phyloP scores from a whole-genome alignment of 2,888 invertebrate genomes.

The Andrena praecox region DNA sequence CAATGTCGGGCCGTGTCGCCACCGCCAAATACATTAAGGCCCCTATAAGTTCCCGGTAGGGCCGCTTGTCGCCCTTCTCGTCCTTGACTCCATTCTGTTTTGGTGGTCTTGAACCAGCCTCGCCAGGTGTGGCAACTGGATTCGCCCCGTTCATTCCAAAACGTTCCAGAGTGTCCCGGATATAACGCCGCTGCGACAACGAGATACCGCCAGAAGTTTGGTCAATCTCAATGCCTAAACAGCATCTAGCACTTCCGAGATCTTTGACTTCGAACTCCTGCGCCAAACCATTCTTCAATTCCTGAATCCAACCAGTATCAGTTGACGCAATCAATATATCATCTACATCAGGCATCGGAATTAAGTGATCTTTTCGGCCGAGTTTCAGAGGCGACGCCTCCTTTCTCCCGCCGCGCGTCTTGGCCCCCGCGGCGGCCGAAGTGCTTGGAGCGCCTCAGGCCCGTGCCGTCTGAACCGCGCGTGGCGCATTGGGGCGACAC shows the following conservation, averaged over 20 bases:
- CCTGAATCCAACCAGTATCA: not conserved
- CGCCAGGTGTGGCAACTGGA: not conserved
- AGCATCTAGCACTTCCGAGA: no score
- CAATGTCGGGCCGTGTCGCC: not conserved
- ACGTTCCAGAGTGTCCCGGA: not conserved
- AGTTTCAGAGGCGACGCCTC: no score
- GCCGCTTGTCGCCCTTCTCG: not conserved
- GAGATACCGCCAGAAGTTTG: not conserved
- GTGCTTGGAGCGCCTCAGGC: no score
- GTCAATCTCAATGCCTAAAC: no score
- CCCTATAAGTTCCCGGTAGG: not conserved
- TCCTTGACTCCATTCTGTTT: not conserved
- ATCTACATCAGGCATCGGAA: no score
- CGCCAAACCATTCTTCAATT: not conserved
- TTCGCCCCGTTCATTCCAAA: not conserved
- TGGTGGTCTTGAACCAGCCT: not conserved
- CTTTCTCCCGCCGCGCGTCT: no score
- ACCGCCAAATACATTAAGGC: conserved; percentile 8
- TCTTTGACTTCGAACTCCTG: not conserved
- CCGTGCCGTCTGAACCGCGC: no score
- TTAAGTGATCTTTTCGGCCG: no score
- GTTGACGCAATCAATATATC: no score
- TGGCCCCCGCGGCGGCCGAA: no score
- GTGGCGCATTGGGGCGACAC: no score
- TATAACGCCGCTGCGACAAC: not conserved